phyloP scores from a whole-genome alignment of 2,797 vertebrate genomes.

The Myoxocephalus aenaeus region DNA sequence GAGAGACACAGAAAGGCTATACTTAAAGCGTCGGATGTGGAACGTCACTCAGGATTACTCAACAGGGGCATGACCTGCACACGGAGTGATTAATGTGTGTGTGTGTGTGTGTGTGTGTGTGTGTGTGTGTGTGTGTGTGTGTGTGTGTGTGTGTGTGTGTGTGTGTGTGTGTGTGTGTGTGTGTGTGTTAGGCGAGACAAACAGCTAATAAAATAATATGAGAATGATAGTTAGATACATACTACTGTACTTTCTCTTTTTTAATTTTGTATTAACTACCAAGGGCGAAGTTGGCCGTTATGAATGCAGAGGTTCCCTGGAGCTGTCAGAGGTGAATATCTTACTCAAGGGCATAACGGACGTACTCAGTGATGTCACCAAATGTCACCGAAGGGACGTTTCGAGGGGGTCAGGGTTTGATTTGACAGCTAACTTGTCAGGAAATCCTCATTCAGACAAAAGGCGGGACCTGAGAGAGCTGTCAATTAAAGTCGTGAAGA shows the following conservation, averaged over 20 bases:
- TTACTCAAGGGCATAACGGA: not conserved
- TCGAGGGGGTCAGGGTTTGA: not conserved
- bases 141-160: not conserved
- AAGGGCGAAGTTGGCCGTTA: not conserved
- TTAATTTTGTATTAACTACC: not conserved
- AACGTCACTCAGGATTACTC: constrained; percentile 44
- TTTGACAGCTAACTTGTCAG: not conserved
- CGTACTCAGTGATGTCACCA: not conserved
- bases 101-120: too few relatives aligned
- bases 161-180: too few relatives aligned
- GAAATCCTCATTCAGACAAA: too few relatives aligned
- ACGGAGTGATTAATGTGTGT: constrained; percentile 18
- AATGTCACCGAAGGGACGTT: not conserved
- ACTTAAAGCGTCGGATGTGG: constrained; percentile 58
- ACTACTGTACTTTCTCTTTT: constrained; percentile 3
- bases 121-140: not conserved
- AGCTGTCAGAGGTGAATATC: not conserved
- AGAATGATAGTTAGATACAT: not conserved
- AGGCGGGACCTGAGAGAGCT: too few relatives aligned
- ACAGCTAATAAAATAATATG: not conserved
- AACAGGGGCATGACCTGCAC: constrained; percentile 19
- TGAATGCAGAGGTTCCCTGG: not conserved
- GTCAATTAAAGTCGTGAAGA: too few relatives aligned
- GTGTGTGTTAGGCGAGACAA: not conserved
- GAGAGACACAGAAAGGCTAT: constrained; percentile 31